A percentile compares a stretch with the other conserved stretches of the same genome.
These are phyloP conservation scores for Chrysocyon brachyurus DNA, from an alignment of 2,797 vertebrate species.

Conservation along the genomic window DNA sequence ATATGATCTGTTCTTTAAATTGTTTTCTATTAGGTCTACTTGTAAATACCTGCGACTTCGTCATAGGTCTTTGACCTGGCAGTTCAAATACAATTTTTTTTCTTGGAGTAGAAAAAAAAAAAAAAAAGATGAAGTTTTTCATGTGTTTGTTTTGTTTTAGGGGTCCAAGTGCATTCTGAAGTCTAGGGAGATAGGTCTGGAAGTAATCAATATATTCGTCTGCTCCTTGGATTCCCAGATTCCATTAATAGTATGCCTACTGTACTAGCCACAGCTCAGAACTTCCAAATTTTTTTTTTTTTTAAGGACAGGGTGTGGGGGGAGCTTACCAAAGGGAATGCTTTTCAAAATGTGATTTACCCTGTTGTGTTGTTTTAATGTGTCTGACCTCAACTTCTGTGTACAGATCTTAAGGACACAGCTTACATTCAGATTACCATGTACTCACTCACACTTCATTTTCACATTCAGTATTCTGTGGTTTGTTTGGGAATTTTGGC, in stretches of 20 bases:
- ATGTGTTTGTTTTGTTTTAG: neutral
- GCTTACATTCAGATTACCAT: neutral
- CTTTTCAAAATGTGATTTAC: conserved; percentile 44
- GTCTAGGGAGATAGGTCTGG: neutral
- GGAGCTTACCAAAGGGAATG: neutral
- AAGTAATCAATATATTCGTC: neutral
- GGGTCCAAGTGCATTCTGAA: neutral
- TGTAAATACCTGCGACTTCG: neutral
- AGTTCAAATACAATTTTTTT: neutral
- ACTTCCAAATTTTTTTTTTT: neutral
- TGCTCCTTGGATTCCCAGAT: neutral
- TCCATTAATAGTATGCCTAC: neutral
- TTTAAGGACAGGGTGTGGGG: neutral
- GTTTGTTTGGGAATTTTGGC: conserved; percentile 46
- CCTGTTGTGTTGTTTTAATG: neutral
- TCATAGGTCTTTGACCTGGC: neutral
- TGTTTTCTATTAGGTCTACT: neutral
- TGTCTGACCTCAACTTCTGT: neutral
- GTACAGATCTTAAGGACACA: conserved; percentile 1
- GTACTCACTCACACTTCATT: neutral
- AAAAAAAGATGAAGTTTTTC: neutral
- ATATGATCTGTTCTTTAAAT: neutral
- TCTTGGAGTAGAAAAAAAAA: neutral
- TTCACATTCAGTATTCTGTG: neutral
- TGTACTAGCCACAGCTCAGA: neutral